These are phyloP conservation scores for Cyclura pinguis DNA, from an alignment of 2,797 vertebrate species.

Conservation along the genomic window DNA sequence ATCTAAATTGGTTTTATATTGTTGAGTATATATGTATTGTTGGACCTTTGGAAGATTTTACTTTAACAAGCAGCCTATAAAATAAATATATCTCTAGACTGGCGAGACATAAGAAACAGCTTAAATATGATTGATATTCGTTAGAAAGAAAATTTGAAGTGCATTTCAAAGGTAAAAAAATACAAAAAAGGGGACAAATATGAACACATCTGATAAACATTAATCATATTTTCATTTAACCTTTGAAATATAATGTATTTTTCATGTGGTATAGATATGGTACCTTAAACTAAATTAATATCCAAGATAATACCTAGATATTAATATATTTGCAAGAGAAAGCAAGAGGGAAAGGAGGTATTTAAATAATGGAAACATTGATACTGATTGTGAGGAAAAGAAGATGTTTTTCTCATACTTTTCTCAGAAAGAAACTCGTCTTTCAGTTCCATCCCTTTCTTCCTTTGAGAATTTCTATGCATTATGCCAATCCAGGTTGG, in stretches of 20 bases:
- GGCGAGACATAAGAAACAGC: too few relatives aligned
- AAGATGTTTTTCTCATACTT: not conserved
- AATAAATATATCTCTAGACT: not conserved
- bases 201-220: slow-evolving; percentile 26
- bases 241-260: slow-evolving; percentile 48
- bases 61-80: not conserved
- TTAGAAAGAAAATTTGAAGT: not conserved
- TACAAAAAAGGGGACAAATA: not conserved
- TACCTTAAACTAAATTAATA: slow-evolving; percentile 40
- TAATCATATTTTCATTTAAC: slow-evolving; percentile 33
- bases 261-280: slow-evolving; percentile 29
- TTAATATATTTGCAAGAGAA: slow-evolving; percentile 56
- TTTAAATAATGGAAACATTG: not conserved
- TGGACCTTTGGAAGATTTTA: not conserved
- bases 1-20: not conserved
- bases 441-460: not conserved
- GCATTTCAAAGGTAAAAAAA: slow-evolving; percentile 17
- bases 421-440: slow-evolving; percentile 7
- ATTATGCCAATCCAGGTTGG: not conserved
- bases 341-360: not conserved
- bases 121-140: not conserved
- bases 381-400: slow-evolving; percentile 4
- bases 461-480: not conserved
- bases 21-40: not conserved
- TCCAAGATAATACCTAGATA: slow-evolving; percentile 45